Evolutionary conservation across 2,888 invertebrate species (phyloP), one percentile per base, ranked within the genome.

Genomic region (Idaea aversata): DNA sequence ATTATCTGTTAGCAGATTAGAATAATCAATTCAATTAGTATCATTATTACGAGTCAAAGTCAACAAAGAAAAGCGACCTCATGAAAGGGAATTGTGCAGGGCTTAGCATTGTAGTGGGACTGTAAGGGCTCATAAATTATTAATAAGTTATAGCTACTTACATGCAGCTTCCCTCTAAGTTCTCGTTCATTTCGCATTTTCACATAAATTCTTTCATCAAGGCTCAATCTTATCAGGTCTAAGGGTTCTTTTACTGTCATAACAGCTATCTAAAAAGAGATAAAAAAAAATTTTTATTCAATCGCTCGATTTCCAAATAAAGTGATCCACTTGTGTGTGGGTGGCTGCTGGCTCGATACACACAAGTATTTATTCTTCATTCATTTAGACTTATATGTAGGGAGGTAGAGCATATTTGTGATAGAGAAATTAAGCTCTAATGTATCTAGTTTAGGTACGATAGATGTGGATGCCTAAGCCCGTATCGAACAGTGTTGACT

Each of bases 101-200:
- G 1, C 25, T 25, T 25, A 25, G 25, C 25, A 3, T 25, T 25
- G 25, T 25, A 25, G 25, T 25, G 25, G 25, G 2, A 25, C 25
- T 25, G 25, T 3, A 25, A 25, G 25, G 3, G 25, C 25, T 25
- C 25, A 25, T 25, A 25, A 25, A 25, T 25, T 57, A 66, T 72
- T 88, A 36, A 34, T 63, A n/a, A n/a, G n/a, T n/a, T 47, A 13
- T 13, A 13, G 13, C 7, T 47, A 61, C 95, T 94, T 94, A 98
- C 98, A 91, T 99, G 99, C 65, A 99, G 93, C 81, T 98, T 95
- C 5, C 99, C 99, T 67, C 97, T 93, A n/a, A 99, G 93, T 93
- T 99, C 99, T 66, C 99, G 94, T 84, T 99, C 99, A 86, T 99
- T 99, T 65, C 99, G 95, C 99, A 99, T 99, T 94, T 99, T 99